A percentile compares a stretch with the other conserved stretches of the same genome.
phyloP scores from a whole-genome alignment of 2,113 vertebrate genomes.

The Austrofundulus limnaeus region DNA sequence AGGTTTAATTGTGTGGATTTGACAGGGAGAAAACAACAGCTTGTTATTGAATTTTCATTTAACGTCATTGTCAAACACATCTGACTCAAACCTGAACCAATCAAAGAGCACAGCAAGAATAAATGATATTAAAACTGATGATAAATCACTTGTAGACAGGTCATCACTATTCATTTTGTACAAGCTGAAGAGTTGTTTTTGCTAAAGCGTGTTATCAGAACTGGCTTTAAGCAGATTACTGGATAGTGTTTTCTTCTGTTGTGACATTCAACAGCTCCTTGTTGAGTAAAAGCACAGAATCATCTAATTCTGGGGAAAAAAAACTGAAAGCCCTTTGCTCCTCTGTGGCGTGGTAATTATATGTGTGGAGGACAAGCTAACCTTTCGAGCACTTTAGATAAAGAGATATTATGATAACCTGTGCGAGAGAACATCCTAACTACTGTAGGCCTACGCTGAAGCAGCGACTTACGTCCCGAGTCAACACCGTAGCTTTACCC shows the following conservation, averaged over 20 bases:
- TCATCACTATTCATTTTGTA: constrained; percentile 64
- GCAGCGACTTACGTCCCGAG: constrained; percentile 42
- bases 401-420: constrained; percentile 60
- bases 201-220: constrained; percentile 21
- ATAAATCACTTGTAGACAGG: constrained; percentile 67
- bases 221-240: constrained; percentile 23
- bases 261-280: constrained; percentile 33
- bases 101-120: constrained; percentile 58
- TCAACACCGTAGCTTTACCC: constrained; percentile 60
- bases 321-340: constrained; percentile 4
- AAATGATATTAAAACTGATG: constrained; percentile 64
- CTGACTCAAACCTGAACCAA: constrained; percentile 51
- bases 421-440: constrained; percentile 32
- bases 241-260: constrained; percentile 18
- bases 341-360: constrained; percentile 31
- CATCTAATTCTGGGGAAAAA: constrained; percentile 12
- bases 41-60: constrained; percentile 62
- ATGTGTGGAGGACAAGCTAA: constrained; percentile 33
- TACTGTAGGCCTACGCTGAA: constrained; percentile 19
- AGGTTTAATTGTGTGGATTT: constrained; percentile 59
- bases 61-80: constrained; percentile 59
- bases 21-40: constrained; percentile 15
- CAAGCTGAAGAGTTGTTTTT: constrained; percentile 49
- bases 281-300: constrained; percentile 19
- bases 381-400: constrained; percentile 49